Base-by-base conservation (phyloP, 2,797 vertebrate species). In the Bryconaethiops microstoma region DNA sequence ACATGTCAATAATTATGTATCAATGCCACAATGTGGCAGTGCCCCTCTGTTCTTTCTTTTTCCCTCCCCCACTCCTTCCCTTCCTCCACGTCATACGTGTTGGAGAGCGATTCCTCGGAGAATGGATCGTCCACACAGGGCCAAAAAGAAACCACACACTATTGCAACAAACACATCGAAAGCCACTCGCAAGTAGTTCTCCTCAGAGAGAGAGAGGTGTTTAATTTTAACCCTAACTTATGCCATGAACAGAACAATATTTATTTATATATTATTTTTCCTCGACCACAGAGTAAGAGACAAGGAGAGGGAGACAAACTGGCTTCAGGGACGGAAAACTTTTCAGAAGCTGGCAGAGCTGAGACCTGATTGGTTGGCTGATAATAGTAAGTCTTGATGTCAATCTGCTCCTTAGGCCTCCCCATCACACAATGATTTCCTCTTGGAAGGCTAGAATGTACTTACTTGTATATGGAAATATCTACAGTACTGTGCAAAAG, bases 111-210 rank as follows among this genome's bases (percentile, higher is more conserved):
- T 79, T 16, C 97, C 97, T 40, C 95, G 92, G 81, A 97, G 57
- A 88, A 98, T 94, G 50, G 97, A 98, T 83, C 97, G 96, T 0
- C 94, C 93, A 0, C 97, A 98, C 50, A 98, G 93, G 86, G 96
- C 57, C 86, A 98, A 94, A 16, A 97, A 98, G 73, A 97, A 86
- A 8, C 92, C 78, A 45, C 97, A 98, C 9, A 94, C 92, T 0
- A 95, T 71, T 0, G 96, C 93, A 81, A 98, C 95, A 0, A 96
- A 2, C 69, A 97, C 86, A 0, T 98, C 97, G 0, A 98, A 96
- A 19, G 95, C 89, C 81, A 96, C 92, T 5, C 94, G 92, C 0
- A 92, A 92, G 16, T 95, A 94, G 81, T 90, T 97, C 88, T 97
- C 95, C 83, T 94, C 97, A 35, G 13, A 68, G 16, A 67, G 35